A percentile compares a stretch with the other conserved stretches of the same genome.
These are phyloP conservation scores for Eonycteris spelaea DNA, from an alignment of 2,113 vertebrate species.

Conservation along the genomic window DNA sequence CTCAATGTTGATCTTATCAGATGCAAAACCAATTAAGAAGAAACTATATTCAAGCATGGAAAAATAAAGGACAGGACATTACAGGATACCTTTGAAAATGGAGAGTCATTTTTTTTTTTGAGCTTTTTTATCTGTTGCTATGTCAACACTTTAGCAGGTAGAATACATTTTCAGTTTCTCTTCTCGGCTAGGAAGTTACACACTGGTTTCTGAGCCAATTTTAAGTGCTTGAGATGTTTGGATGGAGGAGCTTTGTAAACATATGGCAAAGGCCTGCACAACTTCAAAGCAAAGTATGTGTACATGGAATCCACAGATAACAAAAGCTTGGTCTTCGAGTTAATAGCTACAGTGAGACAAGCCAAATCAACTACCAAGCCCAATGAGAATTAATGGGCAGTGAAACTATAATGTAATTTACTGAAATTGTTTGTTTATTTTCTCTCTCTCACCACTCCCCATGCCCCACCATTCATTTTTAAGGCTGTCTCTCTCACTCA, in stretches of 20 bases:
- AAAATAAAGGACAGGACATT: conserved; percentile 51
- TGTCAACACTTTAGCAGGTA: conserved; percentile 68
- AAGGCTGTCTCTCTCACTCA: neutral
- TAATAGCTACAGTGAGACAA: neutral
- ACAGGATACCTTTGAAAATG: conserved; percentile 43
- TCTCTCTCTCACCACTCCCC: neutral
- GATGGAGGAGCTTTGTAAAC: conserved; percentile 26
- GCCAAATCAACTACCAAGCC: neutral
- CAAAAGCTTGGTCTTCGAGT: neutral
- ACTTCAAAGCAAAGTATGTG: neutral
- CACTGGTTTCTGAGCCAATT: conserved; percentile 32
- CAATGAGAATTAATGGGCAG: neutral
- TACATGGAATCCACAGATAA: neutral
- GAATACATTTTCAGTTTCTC: conserved; percentile 53
- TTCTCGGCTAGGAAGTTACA: conserved; percentile 58
- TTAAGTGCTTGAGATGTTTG: neutral
- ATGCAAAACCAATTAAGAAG: conserved; percentile 72
- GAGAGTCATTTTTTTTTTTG: conserved; percentile 45
- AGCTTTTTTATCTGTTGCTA: conserved; percentile 64
- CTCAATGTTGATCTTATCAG: conserved; percentile 70
- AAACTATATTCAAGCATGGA: conserved; percentile 35
- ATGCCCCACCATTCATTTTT: neutral
- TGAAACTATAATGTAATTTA: neutral
- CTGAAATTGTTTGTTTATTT: neutral
- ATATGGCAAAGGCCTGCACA: neutral